Evolutionary conservation across 2,888 invertebrate genomes (phyloP).

Genomic region (Melieria omissa): DNA sequence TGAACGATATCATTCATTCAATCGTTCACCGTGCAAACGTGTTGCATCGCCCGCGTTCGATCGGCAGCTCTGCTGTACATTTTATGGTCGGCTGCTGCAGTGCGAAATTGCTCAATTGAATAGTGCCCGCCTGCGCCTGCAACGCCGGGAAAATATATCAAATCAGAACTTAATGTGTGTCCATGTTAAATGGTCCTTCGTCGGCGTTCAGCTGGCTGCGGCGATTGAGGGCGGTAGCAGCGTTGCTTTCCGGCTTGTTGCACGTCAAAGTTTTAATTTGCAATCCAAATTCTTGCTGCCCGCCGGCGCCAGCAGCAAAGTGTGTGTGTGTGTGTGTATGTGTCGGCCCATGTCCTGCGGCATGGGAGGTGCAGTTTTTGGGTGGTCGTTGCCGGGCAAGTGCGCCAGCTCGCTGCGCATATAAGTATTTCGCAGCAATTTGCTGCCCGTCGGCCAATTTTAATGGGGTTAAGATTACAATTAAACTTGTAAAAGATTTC

Average conservation of each 20-base stretch:
- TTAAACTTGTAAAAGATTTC: no score
- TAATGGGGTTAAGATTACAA: no score
- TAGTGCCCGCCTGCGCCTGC: slow-evolving; percentile 49
- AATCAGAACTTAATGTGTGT: slow-evolving; percentile 42
- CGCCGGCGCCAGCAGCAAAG: slow-evolving; percentile 46
- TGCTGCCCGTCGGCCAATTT: no score
- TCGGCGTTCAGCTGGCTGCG: slow-evolving; percentile 4
- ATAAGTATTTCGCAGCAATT: no score
- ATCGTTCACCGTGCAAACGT: slow-evolving; percentile 27
- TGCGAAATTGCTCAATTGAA: slow-evolving; percentile 46
- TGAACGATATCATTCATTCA: slow-evolving; percentile 34
- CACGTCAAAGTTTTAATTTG: no score
- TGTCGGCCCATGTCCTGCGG: slow-evolving; percentile 22
- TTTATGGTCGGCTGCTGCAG: neutral
- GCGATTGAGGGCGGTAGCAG: slow-evolving; percentile 5
- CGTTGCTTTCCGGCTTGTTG: no score
- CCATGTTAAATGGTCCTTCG: slow-evolving; percentile 20
- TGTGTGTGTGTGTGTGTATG: slow-evolving; percentile 9
- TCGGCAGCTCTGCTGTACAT: slow-evolving; percentile 2
- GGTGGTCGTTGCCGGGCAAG: slow-evolving; percentile 21
- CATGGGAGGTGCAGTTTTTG: slow-evolving; percentile 8
- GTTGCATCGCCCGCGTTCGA: slow-evolving; percentile 13
- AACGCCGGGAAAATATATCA: slow-evolving; percentile 45
- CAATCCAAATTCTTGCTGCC: slow-evolving; percentile 25
- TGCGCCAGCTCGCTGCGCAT: neutral